phyloP scores from a whole-genome alignment of 2,113 vertebrate genomes.

The Haemorhous mexicanus region DNA sequence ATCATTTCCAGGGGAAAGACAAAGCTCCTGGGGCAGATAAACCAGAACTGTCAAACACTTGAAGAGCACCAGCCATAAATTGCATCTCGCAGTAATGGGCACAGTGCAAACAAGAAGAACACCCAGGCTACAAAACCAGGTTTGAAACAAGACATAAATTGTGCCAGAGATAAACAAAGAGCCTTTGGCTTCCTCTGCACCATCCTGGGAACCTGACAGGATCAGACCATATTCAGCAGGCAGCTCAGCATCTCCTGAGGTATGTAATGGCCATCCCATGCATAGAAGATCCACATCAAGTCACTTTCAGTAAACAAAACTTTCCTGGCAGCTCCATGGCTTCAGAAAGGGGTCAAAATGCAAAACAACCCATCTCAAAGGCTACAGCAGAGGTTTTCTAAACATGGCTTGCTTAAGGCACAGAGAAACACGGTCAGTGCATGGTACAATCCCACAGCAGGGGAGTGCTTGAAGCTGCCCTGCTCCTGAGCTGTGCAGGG shows the following conservation, averaged over 20 bases:
- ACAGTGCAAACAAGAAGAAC: background rate
- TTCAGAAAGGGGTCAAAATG: background rate
- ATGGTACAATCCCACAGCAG: background rate
- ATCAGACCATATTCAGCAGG: background rate
- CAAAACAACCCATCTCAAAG: background rate
- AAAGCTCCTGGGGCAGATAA: slow-evolving; percentile 31
- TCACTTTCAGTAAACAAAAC: background rate
- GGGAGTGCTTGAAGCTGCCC: background rate
- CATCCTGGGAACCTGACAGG: background rate
- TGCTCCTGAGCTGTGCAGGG: background rate
- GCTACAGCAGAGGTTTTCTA: background rate
- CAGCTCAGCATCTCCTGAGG: background rate
- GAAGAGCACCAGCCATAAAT: slow-evolving; percentile 4
- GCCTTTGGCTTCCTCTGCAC: background rate
- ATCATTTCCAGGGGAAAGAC: slow-evolving; percentile 29
- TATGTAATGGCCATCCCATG: fast-evolving
- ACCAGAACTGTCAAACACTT: background rate
- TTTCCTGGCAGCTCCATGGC: background rate
- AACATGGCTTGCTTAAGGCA: background rate
- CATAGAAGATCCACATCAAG: background rate
- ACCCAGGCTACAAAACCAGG: background rate
- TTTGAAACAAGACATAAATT: background rate
- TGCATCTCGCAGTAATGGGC: background rate
- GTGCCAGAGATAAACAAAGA: background rate
- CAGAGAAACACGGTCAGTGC: background rate